Conservation (phyloP, 2,797 vertebrate species). For the Melanotaenia nigrans region DNA sequence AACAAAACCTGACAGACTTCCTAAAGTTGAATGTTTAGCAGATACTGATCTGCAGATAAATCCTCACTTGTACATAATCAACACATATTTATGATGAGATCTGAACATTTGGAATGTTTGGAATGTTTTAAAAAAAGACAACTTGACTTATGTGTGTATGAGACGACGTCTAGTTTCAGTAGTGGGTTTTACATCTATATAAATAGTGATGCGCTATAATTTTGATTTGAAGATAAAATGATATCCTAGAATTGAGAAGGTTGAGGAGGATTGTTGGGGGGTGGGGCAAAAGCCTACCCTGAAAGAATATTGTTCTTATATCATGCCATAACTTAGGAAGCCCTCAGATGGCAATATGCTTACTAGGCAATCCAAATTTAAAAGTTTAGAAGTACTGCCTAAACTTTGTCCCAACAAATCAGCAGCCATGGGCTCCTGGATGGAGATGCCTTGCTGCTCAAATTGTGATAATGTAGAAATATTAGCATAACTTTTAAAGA, state of each 20-base stretch:
- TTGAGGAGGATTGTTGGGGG: no score
- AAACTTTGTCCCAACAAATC: not conserved
- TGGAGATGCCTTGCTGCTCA: not conserved
- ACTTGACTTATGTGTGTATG: not conserved
- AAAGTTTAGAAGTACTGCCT: not conserved
- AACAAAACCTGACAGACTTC: constrained; percentile 13
- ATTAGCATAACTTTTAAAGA: not conserved
- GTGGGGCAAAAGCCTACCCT: no score
- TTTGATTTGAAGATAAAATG: not conserved
- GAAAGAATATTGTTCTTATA: no score
- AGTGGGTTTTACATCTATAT: not conserved
- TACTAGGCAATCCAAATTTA: not conserved
- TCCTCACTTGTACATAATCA: not conserved
- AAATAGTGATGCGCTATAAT: not conserved
- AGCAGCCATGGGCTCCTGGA: not conserved
- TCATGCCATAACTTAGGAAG: no score
- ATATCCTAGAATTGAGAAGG: not conserved
- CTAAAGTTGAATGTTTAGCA: constrained; percentile 75
- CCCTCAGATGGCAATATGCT: not conserved
- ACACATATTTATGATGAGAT: constrained; percentile 26
- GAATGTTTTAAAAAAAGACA: not conserved
- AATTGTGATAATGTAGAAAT: not conserved
- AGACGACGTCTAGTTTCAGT: not conserved
- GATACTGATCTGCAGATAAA: constrained; percentile 34
- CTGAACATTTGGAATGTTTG: constrained; percentile 6